Percentiles rank a stretch among this genome's conserved stretches.
These are phyloP conservation scores for Bombycilla garrulus DNA, from an alignment of 2,113 vertebrate genomes.

Conservation along the genomic window DNA sequence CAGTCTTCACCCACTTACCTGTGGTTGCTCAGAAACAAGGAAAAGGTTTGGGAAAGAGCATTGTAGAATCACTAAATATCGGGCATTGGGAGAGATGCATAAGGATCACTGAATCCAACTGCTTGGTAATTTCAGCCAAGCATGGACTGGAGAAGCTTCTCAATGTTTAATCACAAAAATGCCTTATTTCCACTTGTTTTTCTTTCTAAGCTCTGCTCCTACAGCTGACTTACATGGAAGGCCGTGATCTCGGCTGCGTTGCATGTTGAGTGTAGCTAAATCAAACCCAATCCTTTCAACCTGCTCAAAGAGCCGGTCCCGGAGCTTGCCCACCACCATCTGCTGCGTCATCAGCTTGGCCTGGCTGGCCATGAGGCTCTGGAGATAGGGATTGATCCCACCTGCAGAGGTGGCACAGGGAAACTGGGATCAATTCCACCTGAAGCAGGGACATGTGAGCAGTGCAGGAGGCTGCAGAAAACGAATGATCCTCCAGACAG, in stretches of 20 bases:
- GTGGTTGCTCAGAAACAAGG: neutral
- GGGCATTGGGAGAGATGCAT: neutral
- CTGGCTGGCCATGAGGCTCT: conserved; percentile 74
- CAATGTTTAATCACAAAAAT: neutral
- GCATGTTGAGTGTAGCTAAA: conserved; percentile 83
- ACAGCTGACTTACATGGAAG: conserved; percentile 73
- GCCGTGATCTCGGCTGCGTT: conserved; percentile 79
- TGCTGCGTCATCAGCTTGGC: conserved; percentile 83
- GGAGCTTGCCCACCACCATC: conserved; percentile 81
- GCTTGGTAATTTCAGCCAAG: neutral
- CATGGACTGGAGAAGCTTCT: neutral
- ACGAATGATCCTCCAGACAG: conserved; percentile 83
- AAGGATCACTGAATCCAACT: neutral
- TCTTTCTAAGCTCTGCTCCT: neutral
- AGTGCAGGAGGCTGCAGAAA: neutral
- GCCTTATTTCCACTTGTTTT: neutral
- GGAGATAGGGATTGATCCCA: conserved; percentile 82
- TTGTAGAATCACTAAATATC: neutral
- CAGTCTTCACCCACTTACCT: neutral
- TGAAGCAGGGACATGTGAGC: neutral
- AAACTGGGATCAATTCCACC: conserved; percentile 78
- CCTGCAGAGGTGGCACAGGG: conserved; percentile 48
- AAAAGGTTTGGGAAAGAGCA: neutral
- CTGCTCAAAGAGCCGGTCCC: conserved; percentile 80
- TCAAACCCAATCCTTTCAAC: conserved; percentile 72